Base-by-base conservation (phyloP, 2,113 vertebrate genomes). In the Silurus asotus region DNA sequence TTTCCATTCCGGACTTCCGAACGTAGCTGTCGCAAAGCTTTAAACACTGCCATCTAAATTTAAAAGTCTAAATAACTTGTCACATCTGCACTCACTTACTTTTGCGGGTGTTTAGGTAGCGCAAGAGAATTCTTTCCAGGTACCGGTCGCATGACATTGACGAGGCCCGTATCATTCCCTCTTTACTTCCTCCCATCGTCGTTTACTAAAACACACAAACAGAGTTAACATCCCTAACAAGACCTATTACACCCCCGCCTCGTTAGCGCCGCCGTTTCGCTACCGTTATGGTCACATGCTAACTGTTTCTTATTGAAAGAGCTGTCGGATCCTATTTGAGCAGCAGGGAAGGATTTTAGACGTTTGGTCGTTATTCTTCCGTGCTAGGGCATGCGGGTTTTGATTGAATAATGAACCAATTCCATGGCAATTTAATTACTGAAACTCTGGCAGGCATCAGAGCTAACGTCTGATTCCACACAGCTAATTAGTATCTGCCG, bases 321-420 rank as follows among this genome's bases (percentile, higher is more conserved):
- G 78, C 87, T 86, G 91, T 94, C 89, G 92, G 91, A 89, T 91
- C 93, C 93, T 87, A 84, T 94, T 91, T 92, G 87, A 90, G 89
- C 92, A 90, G 89, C 88, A 78, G n/a, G 85, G 84, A 84, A 86
- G 89, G 80, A 25, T 70, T 45, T 48, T 20, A 10, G 69, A 28
- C 49, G 48, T 70, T 72, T 72, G 45, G 0, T 49, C 20, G 19
- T 74, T 49, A 20, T 23, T 74, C 45, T 74, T 23, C 8, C 45
- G 2, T 23, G 45, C 8, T 8, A 19, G 5, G 49, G 45, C 45
- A 74, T 11, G 45, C 45, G 6, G 45, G 8, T n/a, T 25, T 51
- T 77, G 13, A 77, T 25, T 15, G 14, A 77, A 28, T 77, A 77
- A 77, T 15, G 14, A 2, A 77, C 13, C 23, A 74, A 49, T 45